Conservation (phyloP, 2,113 vertebrate species). For the Equus quagga region DNA sequence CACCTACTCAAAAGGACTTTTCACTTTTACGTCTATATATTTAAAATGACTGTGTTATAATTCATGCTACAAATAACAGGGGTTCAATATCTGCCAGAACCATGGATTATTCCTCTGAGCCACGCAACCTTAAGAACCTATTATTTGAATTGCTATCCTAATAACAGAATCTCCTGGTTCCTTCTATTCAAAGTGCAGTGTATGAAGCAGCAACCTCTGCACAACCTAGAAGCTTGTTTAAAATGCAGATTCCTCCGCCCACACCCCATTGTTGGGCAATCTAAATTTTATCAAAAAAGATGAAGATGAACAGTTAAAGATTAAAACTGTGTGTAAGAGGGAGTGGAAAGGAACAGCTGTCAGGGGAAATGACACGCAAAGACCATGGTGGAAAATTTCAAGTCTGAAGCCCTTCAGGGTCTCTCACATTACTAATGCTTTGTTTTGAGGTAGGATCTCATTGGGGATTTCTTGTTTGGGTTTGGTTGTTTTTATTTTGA, state of each 20-base stretch:
- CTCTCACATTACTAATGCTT: neutral
- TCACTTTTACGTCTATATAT: neutral
- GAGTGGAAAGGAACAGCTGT: neutral
- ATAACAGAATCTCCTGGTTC: neutral
- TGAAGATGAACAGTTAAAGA: neutral
- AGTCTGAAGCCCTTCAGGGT: neutral
- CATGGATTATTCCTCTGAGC: neutral
- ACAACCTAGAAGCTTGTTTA: neutral
- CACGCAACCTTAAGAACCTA: neutral
- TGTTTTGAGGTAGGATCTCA: neutral
- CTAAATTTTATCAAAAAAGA: neutral
- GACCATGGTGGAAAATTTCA: neutral
- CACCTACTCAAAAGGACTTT: neutral
- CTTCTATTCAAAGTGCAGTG: neutral
- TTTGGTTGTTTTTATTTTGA: neutral
- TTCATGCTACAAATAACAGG: neutral
- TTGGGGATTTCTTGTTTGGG: neutral
- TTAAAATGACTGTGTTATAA: neutral
- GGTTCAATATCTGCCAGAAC: neutral
- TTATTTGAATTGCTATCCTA: neutral
- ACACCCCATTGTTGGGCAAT: neutral
- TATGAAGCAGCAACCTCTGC: neutral
- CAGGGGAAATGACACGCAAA: accelerated
- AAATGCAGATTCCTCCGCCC: neutral
- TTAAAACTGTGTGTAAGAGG: neutral